Base-by-base conservation (phyloP, 2,113 vertebrate genomes). In the Scytalopus superciliaris region DNA sequence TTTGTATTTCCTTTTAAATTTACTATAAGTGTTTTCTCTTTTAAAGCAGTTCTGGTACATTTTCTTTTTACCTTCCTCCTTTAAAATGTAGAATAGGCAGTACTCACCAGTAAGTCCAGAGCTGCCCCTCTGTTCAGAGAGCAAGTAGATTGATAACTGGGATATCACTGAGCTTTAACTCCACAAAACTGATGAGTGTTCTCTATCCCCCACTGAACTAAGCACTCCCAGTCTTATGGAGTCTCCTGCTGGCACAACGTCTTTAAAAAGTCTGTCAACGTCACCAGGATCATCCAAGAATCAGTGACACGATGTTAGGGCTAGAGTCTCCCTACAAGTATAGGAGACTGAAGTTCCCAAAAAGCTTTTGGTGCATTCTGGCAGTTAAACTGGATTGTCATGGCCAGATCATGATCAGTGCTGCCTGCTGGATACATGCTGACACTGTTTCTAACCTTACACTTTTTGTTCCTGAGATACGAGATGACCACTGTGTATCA, bases 351-450 rank as follows among this genome's bases (percentile, higher is more conserved):
- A 87, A 56, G 40, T 2, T 70, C 39, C 18, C 39, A 8, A 55
- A 59, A 23, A 67, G 27, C 5, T 50, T 37, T 4, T 5, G 25
- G 56, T 19, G 13, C 15, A 25, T 19, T 57, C 69, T 33, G 31
- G 63, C 22, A 55, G 73, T 9, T n/a, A 24, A 74, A 75, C 18
- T 39, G 12, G 16, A 52, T 6, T 93, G 52, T n/a, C 31, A 19
- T 1, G 3, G 45, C 49, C 4, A 2, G 60, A 66, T 35, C 42
- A 9, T 0, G 8, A 42, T 3, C 42, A 17, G 23, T 12, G 27
- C 59, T 37, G 78, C 47, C 52, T 21, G 18, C 44, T 3, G 21
- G 19, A 66, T 8, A 13, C 2, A 56, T 3, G 18, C 7, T 45
- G 27, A 55, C 30, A 37, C 24, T 7, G 11, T 67, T 75, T 78